Conservation (phyloP, 2,113 vertebrate genomes). For the Pachypanchax playfairii region DNA sequence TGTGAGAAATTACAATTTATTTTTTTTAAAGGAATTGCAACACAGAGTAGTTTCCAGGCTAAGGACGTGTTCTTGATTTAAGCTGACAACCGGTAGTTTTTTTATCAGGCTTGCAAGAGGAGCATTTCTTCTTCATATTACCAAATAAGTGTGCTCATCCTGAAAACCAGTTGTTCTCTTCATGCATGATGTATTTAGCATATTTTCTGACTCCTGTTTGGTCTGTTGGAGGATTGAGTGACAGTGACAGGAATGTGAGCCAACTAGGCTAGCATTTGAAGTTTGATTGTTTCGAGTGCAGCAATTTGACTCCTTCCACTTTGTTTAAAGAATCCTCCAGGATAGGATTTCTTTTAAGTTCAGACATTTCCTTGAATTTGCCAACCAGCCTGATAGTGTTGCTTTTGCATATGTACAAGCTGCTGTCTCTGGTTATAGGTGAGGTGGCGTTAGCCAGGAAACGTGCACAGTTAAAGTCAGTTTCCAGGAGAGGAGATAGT, state of each 20-base stretch:
- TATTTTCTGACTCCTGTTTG: slow-evolving; percentile 40
- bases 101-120: slow-evolving; percentile 25
- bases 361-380: slow-evolving; percentile 50
- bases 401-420: slow-evolving; percentile 61
- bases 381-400: slow-evolving; percentile 43
- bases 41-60: background rate
- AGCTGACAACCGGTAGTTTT: slow-evolving; percentile 3
- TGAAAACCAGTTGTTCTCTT: slow-evolving; percentile 17
- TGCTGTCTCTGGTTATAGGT: slow-evolving; percentile 48
- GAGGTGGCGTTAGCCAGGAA: slow-evolving; percentile 24
- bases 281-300: slow-evolving; percentile 59
- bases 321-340: slow-evolving; percentile 38
- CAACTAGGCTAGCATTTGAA: slow-evolving; percentile 51
- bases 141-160: slow-evolving; percentile 21
- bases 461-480: slow-evolving; percentile 2
- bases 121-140: slow-evolving; percentile 14
- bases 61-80: slow-evolving; percentile 20
- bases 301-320: slow-evolving; percentile 60
- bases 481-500: no score
- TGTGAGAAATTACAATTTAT: background rate
- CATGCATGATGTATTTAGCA: slow-evolving; percentile 45
- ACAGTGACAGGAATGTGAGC: slow-evolving; percentile 41
- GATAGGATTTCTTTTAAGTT: slow-evolving; percentile 49
- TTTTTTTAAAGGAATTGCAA: background rate
- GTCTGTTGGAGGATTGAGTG: slow-evolving; percentile 40